Evolutionary conservation across 2,113 vertebrate species (phyloP).

Genomic region (Anoura caudifer): DNA sequence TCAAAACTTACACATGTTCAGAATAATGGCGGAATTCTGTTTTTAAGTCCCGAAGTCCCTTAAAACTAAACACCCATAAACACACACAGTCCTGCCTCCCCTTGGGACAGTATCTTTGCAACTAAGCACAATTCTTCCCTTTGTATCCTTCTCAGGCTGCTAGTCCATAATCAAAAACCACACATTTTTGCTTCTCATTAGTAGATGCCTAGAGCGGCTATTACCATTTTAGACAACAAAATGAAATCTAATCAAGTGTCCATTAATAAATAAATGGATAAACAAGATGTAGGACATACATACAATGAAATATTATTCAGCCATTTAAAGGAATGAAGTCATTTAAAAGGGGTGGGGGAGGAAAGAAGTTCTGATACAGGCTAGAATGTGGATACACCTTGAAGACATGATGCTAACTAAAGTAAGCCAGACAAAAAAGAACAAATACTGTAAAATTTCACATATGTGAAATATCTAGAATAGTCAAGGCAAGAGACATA

Average conservation of each 20-base stretch:
- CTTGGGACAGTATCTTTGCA: neutral
- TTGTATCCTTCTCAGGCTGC: neutral
- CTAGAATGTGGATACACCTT: neutral
- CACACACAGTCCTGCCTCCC: too few species aligned
- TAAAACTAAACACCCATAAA: too few species aligned
- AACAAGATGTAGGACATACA: neutral
- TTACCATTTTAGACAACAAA: constrained; percentile 6
- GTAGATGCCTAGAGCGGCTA: neutral
- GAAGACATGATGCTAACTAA: neutral
- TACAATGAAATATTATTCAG: neutral
- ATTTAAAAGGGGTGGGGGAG: neutral
- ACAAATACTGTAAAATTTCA: neutral
- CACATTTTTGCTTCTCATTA: constrained; percentile 2
- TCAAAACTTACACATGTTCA: too few species aligned
- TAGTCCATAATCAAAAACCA: neutral
- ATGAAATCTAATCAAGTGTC: neutral
- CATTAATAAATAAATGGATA: neutral
- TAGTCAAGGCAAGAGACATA: too few species aligned
- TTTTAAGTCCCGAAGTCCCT: too few species aligned
- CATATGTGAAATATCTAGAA: neutral
- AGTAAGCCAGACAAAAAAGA: neutral
- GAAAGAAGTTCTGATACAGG: neutral
- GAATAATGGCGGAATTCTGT: too few species aligned
- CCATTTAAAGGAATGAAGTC: neutral
- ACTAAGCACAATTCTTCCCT: neutral